Base-by-base conservation (phyloP, 1,140 invertebrate species). In the Diorhabda elongata region DNA sequence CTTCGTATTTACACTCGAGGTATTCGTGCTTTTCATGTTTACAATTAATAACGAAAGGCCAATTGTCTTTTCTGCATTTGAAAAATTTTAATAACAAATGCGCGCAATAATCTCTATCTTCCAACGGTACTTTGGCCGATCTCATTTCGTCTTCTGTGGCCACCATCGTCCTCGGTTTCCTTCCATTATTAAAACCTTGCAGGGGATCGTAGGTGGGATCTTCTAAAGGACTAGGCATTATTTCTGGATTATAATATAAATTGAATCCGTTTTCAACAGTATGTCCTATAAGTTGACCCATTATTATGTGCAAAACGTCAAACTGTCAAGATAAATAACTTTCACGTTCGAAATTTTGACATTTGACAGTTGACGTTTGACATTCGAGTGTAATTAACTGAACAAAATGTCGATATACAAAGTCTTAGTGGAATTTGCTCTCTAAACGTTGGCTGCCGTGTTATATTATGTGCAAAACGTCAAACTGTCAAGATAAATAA, bases 31-130 rank as follows among this genome's bases (percentile, higher is more conserved):
- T 89, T 75, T 93, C 86, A 79, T 90, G 87, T 69, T 83, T 81
- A 79, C 94, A 96, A 75, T 85, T 86, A 59, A 86, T 86, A 9
- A 87, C 66, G 63, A 86, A 87, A n/a, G 94, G 94, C 77, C 86
- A 90, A 61, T 88, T 85, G 67, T 91, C 85, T 44, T 83, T 82
- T 68, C 88, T 81, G 78, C 95, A 97, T 42, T 82, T 80, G 69
- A 86, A 78, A 70, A 88, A 88, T 44, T 91, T 84, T 7, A 96
- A 73, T 62, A 87, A 85, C 59, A 86, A 75, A 82, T 98, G 92
- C 63, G 93, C 91, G 85, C 96, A 98, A 79, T 94, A 98, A 83
- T 97, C 95, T 61, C 95, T 83, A 65, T 85, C 79, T 8, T 88
- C 77, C 5, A 86, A 72, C 0, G 89, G 88, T 71, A 97, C 80